Evolutionary conservation across 1,140 invertebrate species (phyloP).

Genomic region (Teleogryllus occipitalis): DNA sequence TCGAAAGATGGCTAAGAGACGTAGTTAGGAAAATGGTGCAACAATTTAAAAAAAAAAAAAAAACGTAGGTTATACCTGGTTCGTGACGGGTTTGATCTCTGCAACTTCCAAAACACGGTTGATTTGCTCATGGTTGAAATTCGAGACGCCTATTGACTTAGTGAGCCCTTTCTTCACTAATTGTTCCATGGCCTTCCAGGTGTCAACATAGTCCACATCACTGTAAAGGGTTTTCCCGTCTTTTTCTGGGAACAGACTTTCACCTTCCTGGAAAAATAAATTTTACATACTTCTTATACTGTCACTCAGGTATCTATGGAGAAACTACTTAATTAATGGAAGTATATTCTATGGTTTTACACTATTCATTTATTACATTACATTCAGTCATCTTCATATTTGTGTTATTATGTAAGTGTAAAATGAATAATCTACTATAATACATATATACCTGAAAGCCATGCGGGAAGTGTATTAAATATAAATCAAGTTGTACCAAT

Average conservation of each 20-base stretch:
- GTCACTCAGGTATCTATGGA: no score
- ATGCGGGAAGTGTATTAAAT: conserved; percentile 38
- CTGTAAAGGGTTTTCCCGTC: conserved; percentile 50
- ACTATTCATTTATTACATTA: no score
- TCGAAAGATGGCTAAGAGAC: no score
- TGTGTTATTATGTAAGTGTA: no score
- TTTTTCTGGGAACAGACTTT: conserved; percentile 49
- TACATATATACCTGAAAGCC: conserved; percentile 16
- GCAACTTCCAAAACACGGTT: conserved; percentile 56
- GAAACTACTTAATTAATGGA: no score
- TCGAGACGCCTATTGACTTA: conserved; percentile 78
- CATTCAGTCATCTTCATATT: no score
- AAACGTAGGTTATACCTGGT: conserved; percentile 49
- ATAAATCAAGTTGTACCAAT: conserved; percentile 42
- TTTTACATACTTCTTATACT: no score
- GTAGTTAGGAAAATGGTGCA: no score
- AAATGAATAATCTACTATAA: no score
- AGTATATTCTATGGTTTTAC: no score
- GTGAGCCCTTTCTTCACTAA: conserved; percentile 60
- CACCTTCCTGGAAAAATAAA: conserved; percentile 40
- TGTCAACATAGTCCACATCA: conserved; percentile 76
- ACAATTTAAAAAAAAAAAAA: no score
- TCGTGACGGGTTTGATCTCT: conserved; percentile 64
- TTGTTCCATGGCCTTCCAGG: conserved; percentile 83
- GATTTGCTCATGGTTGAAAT: conserved; percentile 81